Base-by-base conservation (phyloP, 2,113 vertebrate species). In the Sinocyclocheilus maitianheensis region DNA sequence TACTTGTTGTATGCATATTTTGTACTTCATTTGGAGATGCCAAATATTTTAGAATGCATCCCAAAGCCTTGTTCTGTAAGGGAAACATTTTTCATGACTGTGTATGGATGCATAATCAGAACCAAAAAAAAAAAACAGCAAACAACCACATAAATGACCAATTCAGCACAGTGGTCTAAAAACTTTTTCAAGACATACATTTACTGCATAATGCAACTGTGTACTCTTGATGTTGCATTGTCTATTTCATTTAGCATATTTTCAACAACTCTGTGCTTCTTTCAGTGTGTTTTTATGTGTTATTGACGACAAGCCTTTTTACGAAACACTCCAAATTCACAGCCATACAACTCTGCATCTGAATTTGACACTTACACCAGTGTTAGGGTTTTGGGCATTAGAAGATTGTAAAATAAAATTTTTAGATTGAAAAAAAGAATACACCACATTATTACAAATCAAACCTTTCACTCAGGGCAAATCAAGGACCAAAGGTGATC, bases 381-480 rank as follows among this genome's bases (percentile, higher is more conserved):
- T 2, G 16, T 46, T 65, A 46, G 3, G 34, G 22, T 22, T 46
- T 65, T n/a, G 11, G 77, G 55, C 77, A 79, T 62, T 79, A 22
- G 26, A 58, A 58, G 53, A 58, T 60, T 51, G 3, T 78, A 58
- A 51, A 51, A 51, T 51, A 1, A 58, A 16, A 20, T 40, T 3
- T 3, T 46, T 43, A 13, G 20, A 40, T 34, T n/a, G 3, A 79
- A n/a, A 48, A 37, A 48, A 48, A 48, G 46, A 12, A 11, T 60
- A 34, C 1, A 71, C 3, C 71, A 37, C 11, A 86, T 87, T 87
- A 89, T 85, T 87, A 84, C 87, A 87, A 85, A 85, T 86, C 83
- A 87, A 84, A 63, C 30, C 60, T 37, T 62, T 87, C 34, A 90
- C 93, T 93, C 93, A 93, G 92, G 92, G 91, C 87, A 85, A 88